phyloP scores from a whole-genome alignment of 2,113 vertebrate genomes.

The Empidonax traillii region DNA sequence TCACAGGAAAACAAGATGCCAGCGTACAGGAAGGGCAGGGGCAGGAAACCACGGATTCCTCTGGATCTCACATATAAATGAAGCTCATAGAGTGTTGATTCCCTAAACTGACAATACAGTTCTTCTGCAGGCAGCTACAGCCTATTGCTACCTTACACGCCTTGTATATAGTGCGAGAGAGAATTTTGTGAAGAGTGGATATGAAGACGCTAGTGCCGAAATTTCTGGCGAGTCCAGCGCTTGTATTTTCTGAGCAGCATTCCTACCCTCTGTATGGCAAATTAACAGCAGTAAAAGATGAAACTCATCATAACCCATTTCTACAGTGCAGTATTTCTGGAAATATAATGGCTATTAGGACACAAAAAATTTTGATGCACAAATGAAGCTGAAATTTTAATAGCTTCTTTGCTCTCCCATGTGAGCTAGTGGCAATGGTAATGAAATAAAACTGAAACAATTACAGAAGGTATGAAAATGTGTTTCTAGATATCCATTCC shows the following conservation, averaged over 20 bases:
- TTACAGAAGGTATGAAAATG: neutral
- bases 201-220: neutral
- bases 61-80: neutral
- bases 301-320: neutral
- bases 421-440: neutral
- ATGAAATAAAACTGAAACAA: neutral
- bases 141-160: neutral
- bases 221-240: neutral
- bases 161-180: neutral
- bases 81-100: neutral
- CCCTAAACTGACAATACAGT: neutral
- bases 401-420: neutral
- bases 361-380: neutral
- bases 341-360: neutral
- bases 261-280: neutral
- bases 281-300: neutral
- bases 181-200: neutral
- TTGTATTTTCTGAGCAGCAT: neutral
- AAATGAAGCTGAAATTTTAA: neutral
- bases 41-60: neutral
- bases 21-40: neutral
- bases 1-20: neutral
- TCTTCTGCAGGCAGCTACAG: neutral
- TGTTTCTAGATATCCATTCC: neutral
- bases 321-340: neutral